Evolutionary conservation across 2,888 invertebrate genomes (phyloP).

Genomic region (Ligdia adustata): DNA sequence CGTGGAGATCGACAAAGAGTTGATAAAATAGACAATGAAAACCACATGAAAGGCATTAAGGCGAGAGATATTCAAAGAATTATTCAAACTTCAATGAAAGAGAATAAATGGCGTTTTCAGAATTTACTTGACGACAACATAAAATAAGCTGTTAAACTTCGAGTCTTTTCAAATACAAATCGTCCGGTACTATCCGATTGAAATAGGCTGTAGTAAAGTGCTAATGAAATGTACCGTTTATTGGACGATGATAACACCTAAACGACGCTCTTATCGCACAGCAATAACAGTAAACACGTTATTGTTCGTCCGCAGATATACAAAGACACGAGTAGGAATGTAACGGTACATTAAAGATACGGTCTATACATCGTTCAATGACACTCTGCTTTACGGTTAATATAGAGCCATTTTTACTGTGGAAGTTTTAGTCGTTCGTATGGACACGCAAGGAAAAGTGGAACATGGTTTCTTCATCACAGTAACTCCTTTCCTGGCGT

Average conservation of each 20-base stretch:
- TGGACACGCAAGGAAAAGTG: conserved; percentile 8
- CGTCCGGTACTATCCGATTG: conserved; percentile 19
- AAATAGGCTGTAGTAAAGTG: conserved; percentile 20
- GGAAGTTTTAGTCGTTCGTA: conserved; percentile 6
- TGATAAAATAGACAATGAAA: too few species aligned
- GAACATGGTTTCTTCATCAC: conserved; percentile 12
- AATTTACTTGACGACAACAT: conserved; percentile 6
- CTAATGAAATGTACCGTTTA: conserved; percentile 43
- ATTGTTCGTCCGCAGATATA: conserved; percentile 48
- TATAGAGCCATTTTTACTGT: conserved; percentile 37
- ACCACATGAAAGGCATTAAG: too few species aligned
- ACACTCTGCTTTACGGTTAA: conserved; percentile 55
- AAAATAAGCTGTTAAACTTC: conserved; percentile 5
- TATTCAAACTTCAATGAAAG: not conserved
- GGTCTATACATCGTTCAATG: conserved; percentile 60
- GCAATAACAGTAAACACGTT: conserved; percentile 64
- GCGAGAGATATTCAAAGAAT: too few species aligned
- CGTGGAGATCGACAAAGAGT: too few species aligned
- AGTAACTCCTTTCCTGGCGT: not conserved
- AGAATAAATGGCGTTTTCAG: conserved; percentile 2
- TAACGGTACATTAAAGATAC: conserved; percentile 71
- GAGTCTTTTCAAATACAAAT: conserved; percentile 17
- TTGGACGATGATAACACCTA: conserved; percentile 44
- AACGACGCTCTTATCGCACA: conserved; percentile 50
- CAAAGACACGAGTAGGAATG: conserved; percentile 56